Base-by-base conservation (phyloP, 30 jellyfish, hydroid and myxozoan genomes). In the Aurelia aurita complex sp. Pacific region DNA sequence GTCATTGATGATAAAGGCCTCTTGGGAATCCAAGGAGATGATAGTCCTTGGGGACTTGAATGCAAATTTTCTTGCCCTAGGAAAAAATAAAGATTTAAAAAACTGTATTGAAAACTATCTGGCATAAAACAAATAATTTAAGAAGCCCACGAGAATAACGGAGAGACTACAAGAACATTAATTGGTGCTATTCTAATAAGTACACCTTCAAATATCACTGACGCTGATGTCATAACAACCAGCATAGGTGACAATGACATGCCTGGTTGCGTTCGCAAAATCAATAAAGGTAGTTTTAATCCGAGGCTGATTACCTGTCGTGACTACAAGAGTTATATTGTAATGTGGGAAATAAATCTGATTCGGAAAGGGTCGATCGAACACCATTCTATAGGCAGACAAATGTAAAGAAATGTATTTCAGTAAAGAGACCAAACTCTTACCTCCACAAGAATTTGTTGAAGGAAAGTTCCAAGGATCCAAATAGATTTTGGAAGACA, bases 161-260 rank as follows among this genome's bases (percentile, higher is more conserved):
- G 83, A 79, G 83, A 79, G 34, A 59, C 81, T n/a, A 63, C 89
- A 64, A 42, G 52, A 46, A 79, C 83, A 63, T 79, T 79, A 40
- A 79, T 64, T 42, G 83, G 61, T 66, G 80, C 5, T 38, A 4
- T 38, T 38, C 50, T 38, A 4, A 38, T 35, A 10, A 46, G 5
- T 38, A 4, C 50, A 38, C 50, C 50, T 34, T 3, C 52, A 68
- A 57, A 77, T 43, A 62, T 77, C 76, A 23, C 77, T 55, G 87
- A 33, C 43, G 52, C 32, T 62, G 63, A 77, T 62, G 87, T 77
- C 87, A 77, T 77, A 59, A 62, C 89, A 80, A 80, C 71, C 40
- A 50, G 89, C 51, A 80, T 64, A 64, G 85, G 89, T 36, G 89
- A 64, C 71, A 74, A 46, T 80, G 87, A 81, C 74, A 81, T 81